These are phyloP conservation scores for Oligia fasciuncula DNA, from an alignment of 2,888 invertebrate species.

Conservation along the genomic window DNA sequence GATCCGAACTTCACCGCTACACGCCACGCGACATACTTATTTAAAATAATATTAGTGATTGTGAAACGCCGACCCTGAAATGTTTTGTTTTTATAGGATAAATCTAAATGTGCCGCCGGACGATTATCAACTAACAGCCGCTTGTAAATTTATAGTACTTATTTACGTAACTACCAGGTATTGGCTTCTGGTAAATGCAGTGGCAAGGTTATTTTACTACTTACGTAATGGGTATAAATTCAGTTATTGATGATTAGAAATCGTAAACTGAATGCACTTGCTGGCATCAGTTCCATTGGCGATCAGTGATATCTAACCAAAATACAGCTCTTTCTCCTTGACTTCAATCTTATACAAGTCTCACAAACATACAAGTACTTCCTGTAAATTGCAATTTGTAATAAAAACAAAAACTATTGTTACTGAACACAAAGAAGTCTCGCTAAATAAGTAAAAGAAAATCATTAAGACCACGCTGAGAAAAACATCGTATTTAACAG, in stretches of 20 bases:
- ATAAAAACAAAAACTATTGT: conserved; percentile 11
- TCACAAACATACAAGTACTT: background rate
- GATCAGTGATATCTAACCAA: conserved; percentile 25
- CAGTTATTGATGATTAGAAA: conserved; percentile 52
- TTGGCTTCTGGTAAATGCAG: conserved; percentile 44
- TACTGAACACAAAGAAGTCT: conserved; percentile 23
- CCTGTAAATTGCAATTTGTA: background rate
- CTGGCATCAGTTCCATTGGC: conserved; percentile 49
- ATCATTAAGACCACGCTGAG: conserved; percentile 21
- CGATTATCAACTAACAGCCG: conserved; percentile 53
- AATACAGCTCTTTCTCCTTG: conserved; percentile 34
- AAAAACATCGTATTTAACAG: conserved; percentile 37
- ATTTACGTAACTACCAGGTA: conserved; percentile 48
- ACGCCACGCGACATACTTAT: conserved; percentile 76
- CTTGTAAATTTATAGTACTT: conserved; percentile 50
- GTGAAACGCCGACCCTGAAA: conserved; percentile 72
- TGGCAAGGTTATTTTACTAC: conserved; percentile 50
- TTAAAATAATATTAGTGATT: conserved; percentile 77
- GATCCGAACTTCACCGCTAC: conserved; percentile 71
- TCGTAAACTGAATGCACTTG: conserved; percentile 45
- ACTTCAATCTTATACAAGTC: conserved; percentile 5
- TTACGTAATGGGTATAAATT: conserved; percentile 49
- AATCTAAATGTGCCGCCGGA: conserved; percentile 55
- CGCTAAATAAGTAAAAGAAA: conserved; percentile 32
- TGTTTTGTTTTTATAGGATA: conserved; percentile 62